These are phyloP conservation scores for Paralvinella palmiformis DNA, from an alignment of 1,140 invertebrate genomes.

Conservation along the genomic window DNA sequence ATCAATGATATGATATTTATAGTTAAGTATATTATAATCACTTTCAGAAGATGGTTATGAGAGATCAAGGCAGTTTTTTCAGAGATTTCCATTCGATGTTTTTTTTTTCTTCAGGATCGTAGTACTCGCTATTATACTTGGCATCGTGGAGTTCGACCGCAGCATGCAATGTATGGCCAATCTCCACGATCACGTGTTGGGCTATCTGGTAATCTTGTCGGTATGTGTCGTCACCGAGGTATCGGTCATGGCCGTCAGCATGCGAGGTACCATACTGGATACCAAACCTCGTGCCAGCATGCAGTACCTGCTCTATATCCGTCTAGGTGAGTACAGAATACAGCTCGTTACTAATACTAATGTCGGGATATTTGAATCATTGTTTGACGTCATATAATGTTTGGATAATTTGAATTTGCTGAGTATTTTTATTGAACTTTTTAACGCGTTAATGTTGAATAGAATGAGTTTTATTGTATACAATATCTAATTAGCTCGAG, in stretches of 20 bases:
- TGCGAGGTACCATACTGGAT: constrained; percentile 76
- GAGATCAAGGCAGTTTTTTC: constrained; percentile 6
- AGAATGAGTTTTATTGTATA: no score
- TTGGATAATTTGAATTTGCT: no score
- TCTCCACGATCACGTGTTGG: constrained; percentile 65
- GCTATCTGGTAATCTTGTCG: constrained; percentile 64
- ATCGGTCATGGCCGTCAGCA: constrained; percentile 67
- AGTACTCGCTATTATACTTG: constrained; percentile 57
- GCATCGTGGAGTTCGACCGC: constrained; percentile 57
- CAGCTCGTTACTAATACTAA: no score
- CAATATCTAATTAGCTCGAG: no score
- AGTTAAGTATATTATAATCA: no score
- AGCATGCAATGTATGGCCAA: constrained; percentile 38
- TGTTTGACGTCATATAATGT: no score
- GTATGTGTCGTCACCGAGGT: constrained; percentile 66
- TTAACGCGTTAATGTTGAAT: no score
- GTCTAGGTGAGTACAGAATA: constrained; percentile 65
- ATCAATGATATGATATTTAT: no score
- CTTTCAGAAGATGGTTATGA: not conserved
- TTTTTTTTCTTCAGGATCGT: constrained; percentile 55
- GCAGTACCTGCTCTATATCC: constrained; percentile 74
- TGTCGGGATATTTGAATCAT: no score
- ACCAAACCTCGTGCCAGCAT: constrained; percentile 66
- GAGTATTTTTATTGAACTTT: no score
- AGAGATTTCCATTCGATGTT: no score